These are phyloP conservation scores for Creontiades dilutus DNA, from an alignment of 2,888 invertebrate genomes.

Conservation along the genomic window DNA sequence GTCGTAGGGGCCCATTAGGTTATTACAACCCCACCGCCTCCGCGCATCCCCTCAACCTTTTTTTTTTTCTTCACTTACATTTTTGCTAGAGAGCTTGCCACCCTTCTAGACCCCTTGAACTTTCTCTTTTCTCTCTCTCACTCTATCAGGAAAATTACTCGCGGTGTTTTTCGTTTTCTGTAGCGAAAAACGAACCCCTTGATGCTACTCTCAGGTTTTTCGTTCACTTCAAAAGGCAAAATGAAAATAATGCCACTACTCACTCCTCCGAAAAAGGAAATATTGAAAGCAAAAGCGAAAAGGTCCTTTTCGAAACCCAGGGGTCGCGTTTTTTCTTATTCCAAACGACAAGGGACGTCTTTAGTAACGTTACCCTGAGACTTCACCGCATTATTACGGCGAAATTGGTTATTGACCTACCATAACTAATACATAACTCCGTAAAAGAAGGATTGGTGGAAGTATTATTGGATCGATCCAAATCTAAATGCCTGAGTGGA, in stretches of 20 bases:
- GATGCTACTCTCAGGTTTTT: constrained; percentile 14
- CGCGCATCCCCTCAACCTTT: background rate
- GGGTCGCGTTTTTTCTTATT: background rate
- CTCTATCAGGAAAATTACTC: constrained; percentile 21
- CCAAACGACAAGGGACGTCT: background rate
- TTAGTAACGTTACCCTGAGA: background rate
- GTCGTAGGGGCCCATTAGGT: constrained; percentile 2
- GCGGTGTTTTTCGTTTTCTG: constrained; percentile 34
- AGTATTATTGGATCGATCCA: too few species aligned
- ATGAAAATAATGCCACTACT: constrained; percentile 12
- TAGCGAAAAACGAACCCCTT: background rate
- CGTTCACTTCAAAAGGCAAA: constrained; percentile 9
- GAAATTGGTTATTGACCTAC: too few species aligned
- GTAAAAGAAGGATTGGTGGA: too few species aligned
- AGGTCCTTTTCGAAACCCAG: background rate
- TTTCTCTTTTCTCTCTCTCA: background rate
- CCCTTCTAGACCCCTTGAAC: constrained; percentile 13
- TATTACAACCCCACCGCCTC: constrained; percentile 7
- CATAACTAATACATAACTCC: too few species aligned
- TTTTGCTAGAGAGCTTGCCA: constrained; percentile 16
- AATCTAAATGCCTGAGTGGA: too few species aligned
- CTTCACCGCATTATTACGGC: too few species aligned
- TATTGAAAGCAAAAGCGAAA: constrained; percentile 20
- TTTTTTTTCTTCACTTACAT: constrained; percentile 9
- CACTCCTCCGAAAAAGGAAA: constrained; percentile 18